Conservation (phyloP, 2,888 invertebrate genomes). For the Pyrgus malvae region DNA sequence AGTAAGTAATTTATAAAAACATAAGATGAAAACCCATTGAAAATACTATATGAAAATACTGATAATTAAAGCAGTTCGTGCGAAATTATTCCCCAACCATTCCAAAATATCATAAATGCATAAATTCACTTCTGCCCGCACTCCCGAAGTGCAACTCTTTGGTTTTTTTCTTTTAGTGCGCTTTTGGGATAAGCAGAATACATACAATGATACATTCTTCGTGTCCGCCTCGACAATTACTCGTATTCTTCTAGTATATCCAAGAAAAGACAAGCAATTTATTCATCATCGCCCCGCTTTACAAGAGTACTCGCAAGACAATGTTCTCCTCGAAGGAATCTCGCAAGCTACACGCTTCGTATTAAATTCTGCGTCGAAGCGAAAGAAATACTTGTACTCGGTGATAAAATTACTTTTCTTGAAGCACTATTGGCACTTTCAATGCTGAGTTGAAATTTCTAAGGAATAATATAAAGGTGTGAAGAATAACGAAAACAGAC, state of each 20-base stretch:
- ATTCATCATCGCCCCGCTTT: constrained; percentile 3
- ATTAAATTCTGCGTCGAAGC: constrained; percentile 18
- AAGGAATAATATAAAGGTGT: constrained; percentile 13
- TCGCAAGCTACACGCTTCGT: constrained; percentile 9
- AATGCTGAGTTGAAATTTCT: constrained; percentile 7
- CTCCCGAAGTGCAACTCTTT: too few species aligned
- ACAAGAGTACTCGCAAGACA: constrained; percentile 2
- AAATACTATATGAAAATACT: too few species aligned
- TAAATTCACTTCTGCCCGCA: too few species aligned
- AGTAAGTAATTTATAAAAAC: too few species aligned
- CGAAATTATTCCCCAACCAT: too few species aligned
- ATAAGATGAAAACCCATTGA: too few species aligned
- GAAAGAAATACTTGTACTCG: constrained; percentile 18
- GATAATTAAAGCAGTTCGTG: too few species aligned
- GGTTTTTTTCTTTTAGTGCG: too few species aligned
- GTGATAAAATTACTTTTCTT: constrained; percentile 19
- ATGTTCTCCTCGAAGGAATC: constrained; percentile 3
- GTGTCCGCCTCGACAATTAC: too few species aligned
- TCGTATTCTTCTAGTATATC: too few species aligned
- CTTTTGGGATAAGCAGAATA: too few species aligned
- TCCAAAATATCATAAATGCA: too few species aligned
- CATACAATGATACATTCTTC: background rate
- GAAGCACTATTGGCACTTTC: constrained; percentile 10
- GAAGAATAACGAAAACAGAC: constrained; percentile 4
- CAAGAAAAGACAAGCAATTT: constrained; percentile 5